Percentiles rank a stretch among this genome's conserved stretches.
phyloP scores from a whole-genome alignment of 2,113 vertebrate species.

The Illadopsis cleaveri region DNA sequence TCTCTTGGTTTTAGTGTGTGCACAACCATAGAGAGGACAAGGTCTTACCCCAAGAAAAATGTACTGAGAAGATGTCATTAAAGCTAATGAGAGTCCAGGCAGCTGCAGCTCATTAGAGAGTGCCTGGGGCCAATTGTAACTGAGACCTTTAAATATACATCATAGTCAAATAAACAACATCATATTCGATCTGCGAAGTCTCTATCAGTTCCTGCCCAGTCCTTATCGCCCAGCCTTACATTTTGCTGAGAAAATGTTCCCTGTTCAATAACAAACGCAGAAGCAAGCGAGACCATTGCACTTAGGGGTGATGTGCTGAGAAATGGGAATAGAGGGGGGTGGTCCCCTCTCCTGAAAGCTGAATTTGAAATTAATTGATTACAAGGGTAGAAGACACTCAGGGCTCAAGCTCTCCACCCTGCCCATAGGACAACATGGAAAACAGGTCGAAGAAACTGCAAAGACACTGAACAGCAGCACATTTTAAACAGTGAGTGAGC shows the following conservation, averaged over 20 bases:
- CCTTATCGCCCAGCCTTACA: conserved; percentile 28
- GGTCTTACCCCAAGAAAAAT: conserved; percentile 70
- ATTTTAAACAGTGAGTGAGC: not conserved
- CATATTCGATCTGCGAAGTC: conserved; percentile 64
- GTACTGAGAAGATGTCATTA: conserved; percentile 76
- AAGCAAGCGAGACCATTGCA: not conserved
- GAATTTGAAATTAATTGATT: conserved; percentile 2
- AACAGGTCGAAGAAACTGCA: not conserved
- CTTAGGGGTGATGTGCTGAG: not conserved
- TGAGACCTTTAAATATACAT: conserved; percentile 79
- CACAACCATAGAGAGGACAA: conserved; percentile 46
- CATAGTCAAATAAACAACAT: conserved; percentile 81
- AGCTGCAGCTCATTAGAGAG: conserved; percentile 80
- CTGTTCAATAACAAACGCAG: conserved; percentile 51
- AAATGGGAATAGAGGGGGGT: not conserved
- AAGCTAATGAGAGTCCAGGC: conserved; percentile 74
- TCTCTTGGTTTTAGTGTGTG: conserved; percentile 65
- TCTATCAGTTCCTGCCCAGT: conserved; percentile 55
- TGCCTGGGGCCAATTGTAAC: conserved; percentile 75
- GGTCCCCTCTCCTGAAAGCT: not conserved
- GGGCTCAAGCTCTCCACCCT: not conserved
- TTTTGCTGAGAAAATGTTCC: conserved; percentile 56
- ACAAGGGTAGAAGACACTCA: not conserved
- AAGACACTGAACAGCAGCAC: not conserved
- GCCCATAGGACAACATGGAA: not conserved